Evolutionary conservation across 2,888 invertebrate species (phyloP), one percentile per base, ranked within the genome.

Genomic region (Selenia dentaria): DNA sequence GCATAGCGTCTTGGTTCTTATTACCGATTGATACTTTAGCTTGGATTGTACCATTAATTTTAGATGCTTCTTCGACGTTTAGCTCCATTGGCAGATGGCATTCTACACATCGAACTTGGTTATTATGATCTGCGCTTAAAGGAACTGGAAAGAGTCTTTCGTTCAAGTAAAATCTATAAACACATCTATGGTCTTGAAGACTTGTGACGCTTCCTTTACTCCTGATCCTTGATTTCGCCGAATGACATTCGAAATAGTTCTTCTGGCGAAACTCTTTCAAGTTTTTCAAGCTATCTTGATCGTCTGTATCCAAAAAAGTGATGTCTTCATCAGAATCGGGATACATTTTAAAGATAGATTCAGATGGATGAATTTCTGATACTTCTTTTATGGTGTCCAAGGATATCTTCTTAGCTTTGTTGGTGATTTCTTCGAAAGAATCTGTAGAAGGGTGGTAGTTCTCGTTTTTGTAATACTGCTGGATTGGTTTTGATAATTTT

Each of bases 181-280:
- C 70, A 38, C 93, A 93, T 55, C 81, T 83, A 51, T 92, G 92
- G 6, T 84, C 65, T 1, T 62, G 67, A 5, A 81, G 49, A 33
- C 57, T 71, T 0, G 69, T 75, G 1, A 53, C 74, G 13, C 70
- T 79, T 0, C 63, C 65, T 35, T 63, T 74, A 2, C 42, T 63
- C 11, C 71, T 70, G 0, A 84, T 58, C 41, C 83, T 76, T 6
- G 79, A 79, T 64, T 70, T 81, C 1, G 87, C 85, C 0, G 92
- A 92, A 61, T 93, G 93, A n/a, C 92, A 92, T 54, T 93, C 93
- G 47, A 93, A 93, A 60, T 92, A 94, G 60, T 93, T 92, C 4
- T 91, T 78, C 1, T 86, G 74, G 8, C 93, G 81, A 54, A 93
- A 93, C 55, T 87, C 79, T 48, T 81, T 85, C n/a, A 90, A 37